These are phyloP conservation scores for Prunella himalayana DNA, from an alignment of 2,113 vertebrate species.

Conservation along the genomic window DNA sequence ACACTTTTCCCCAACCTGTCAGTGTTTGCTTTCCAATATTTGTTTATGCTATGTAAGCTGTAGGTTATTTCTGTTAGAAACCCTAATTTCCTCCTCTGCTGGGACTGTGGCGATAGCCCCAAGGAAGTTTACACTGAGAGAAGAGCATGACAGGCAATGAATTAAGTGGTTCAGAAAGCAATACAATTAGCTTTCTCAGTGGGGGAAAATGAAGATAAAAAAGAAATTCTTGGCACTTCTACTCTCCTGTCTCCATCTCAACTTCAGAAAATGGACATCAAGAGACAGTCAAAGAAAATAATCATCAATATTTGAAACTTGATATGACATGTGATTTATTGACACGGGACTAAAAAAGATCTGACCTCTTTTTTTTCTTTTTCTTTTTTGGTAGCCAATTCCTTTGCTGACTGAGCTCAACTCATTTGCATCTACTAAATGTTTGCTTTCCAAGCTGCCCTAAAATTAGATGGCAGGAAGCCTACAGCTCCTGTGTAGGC, in stretches of 20 bases:
- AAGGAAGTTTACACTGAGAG: constrained; percentile 53
- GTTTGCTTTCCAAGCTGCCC: constrained; percentile 23
- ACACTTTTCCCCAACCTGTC: constrained; percentile 39
- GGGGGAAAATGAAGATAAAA: constrained; percentile 11
- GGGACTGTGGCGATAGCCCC: constrained; percentile 31
- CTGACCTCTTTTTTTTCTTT: no score
- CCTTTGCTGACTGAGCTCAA: background rate
- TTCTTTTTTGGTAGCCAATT: background rate
- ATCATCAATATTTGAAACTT: background rate
- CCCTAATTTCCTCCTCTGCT: constrained; percentile 55
- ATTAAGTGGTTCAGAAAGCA: constrained; percentile 38
- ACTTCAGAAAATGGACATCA: background rate
- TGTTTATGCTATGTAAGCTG: constrained; percentile 54
- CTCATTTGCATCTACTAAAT: constrained; percentile 16
- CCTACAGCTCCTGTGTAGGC: constrained; percentile 7
- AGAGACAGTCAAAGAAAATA: constrained; percentile 13
- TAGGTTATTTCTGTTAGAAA: constrained; percentile 52
- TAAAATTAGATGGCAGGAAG: constrained; percentile 57
- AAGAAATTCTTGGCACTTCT: background rate
- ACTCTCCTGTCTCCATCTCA: background rate
- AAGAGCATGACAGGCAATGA: constrained; percentile 42
- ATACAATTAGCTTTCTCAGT: constrained; percentile 45
- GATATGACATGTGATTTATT: background rate
- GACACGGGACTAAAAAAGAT: background rate
- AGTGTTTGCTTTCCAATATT: constrained; percentile 53